These are phyloP conservation scores for Drosophila picticornis DNA, from an alignment of 2,888 invertebrate genomes.

Conservation along the genomic window DNA sequence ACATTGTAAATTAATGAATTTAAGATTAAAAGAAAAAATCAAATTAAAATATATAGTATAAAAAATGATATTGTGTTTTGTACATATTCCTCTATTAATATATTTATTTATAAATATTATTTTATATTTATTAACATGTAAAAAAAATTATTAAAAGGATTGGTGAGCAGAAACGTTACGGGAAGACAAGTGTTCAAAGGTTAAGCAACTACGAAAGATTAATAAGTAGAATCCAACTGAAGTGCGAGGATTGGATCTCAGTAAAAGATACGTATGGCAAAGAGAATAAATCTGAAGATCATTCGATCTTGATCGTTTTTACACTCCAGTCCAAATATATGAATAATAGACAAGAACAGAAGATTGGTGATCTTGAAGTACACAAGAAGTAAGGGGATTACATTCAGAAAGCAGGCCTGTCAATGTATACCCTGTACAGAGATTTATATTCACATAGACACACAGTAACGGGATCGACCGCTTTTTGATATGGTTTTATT, in stretches of 20 bases:
- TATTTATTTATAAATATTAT: no score
- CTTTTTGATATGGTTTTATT: no score
- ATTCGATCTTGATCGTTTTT: not conserved
- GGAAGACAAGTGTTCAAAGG: not conserved
- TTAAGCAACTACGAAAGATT: not conserved
- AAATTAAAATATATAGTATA: not conserved
- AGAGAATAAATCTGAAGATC: not conserved
- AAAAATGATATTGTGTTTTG: not conserved
- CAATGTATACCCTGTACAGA: not conserved
- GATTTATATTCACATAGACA: not conserved
- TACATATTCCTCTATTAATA: not conserved
- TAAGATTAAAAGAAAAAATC: no score
- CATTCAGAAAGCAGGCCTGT: not conserved
- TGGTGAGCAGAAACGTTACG: not conserved
- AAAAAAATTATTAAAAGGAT: not conserved
- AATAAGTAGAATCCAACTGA: not conserved
- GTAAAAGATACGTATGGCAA: not conserved
- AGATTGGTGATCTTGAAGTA: not conserved
- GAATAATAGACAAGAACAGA: not conserved
- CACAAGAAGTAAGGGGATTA: not conserved
- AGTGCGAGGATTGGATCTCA: not conserved
- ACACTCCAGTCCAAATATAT: not conserved
- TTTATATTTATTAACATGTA: not conserved
- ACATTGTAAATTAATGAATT: not conserved
- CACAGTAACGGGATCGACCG: not conserved